A percentile compares a stretch with the other conserved stretches of the same genome.
phyloP scores from a whole-genome alignment of 2,797 vertebrate genomes.

The Cynopterus sphinx region DNA sequence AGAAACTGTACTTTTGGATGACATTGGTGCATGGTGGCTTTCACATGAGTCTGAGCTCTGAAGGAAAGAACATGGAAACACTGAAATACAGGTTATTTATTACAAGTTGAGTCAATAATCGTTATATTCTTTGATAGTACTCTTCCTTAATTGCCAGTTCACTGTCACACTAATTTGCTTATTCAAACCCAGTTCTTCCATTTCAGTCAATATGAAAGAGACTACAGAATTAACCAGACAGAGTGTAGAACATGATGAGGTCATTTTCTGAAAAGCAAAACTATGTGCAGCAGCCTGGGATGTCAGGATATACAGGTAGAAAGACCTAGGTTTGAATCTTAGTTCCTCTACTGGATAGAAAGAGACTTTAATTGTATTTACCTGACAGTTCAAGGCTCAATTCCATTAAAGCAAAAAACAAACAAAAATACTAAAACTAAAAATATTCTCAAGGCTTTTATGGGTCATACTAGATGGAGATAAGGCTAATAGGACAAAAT shows the following conservation, averaged over 20 bases:
- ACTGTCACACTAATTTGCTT: neutral
- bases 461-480: neutral
- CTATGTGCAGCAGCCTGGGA: neutral
- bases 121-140: neutral
- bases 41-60: slow-evolving; percentile 71
- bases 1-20: neutral
- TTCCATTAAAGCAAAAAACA: slow-evolving; percentile 7
- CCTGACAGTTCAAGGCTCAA: neutral
- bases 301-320: neutral
- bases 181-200: slow-evolving; percentile 19
- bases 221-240: neutral
- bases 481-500: neutral
- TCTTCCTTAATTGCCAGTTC: neutral
- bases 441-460: neutral
- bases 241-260: neutral
- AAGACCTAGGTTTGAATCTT: neutral
- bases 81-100: neutral
- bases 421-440: neutral
- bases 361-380: neutral
- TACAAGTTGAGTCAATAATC: neutral
- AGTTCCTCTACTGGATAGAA: neutral
- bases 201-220: neutral
- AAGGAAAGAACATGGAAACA: neutral
- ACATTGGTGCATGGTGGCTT: fast-evolving
- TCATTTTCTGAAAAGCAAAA: neutral